Evolutionary conservation across 92 coral and sea anemone genomes (phyloP), one percentile per base, ranked within the genome.

Genomic region (Porites lobata): DNA sequence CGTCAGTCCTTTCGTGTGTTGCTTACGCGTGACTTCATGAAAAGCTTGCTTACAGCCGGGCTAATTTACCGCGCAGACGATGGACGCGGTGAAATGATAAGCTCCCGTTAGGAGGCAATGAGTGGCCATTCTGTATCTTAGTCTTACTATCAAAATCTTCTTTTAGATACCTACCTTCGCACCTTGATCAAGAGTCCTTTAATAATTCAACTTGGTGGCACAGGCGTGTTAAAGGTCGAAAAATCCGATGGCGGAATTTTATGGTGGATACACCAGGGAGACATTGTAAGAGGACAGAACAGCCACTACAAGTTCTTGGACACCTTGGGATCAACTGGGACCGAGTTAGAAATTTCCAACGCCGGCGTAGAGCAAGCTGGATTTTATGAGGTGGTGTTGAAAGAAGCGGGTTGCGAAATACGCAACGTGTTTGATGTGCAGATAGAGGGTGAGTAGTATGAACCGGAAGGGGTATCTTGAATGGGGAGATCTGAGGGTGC

Each of bases 401-500:
- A 76, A 57, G 64, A 73, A 21, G 88, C 76, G 19, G 52, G 71
- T 1, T 88, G 92, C 59, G 88, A 88, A 64, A 56, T 80, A 47
- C 78, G 92, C 5, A 88, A 88, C 20, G 56, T 75, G 10, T 75
- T 88, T 64, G 83, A 88, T 59, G 92, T 88, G 11, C 76, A 76
- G 24, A 15, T 82, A 59, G 63, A 32, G 8, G 87, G 87, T 83
- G 1, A 19, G 80, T 83, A 24, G 6, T 38, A 38, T 38, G 47
- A 38, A 38, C 0, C 47, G 0, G 6, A 0, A 4, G 47, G 47
- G 5, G 47, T 7, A 4, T 38, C 47, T 38, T 38, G 47, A 38
- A 38, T 7, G 47, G 6, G 47, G 47, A 38, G 47, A 38, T 38
- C 47, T 1, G 47, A 38, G 47, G 47, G 47, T 38, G 47, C 47